Conservation (phyloP, 2,888 invertebrate genomes). For the Gymnosoma rotundatum region DNA sequence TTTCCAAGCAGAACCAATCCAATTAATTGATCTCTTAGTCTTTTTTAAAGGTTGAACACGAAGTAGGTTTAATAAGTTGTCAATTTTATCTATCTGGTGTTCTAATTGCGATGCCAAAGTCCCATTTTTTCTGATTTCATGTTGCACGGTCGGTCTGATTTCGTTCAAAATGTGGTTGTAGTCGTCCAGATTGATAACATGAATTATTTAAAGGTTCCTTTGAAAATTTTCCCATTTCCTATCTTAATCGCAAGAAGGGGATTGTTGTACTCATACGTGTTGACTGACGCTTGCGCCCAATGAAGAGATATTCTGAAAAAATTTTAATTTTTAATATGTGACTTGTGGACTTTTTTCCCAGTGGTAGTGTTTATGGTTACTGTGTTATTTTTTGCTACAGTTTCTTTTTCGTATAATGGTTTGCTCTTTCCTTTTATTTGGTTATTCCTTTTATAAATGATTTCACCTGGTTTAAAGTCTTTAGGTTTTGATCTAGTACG, state of each 20-base stretch:
- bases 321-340: slow-evolving; percentile 3
- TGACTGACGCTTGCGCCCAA: slow-evolving; percentile 30
- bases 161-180: slow-evolving; percentile 15
- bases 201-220: slow-evolving; percentile 16
- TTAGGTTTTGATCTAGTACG: too few species aligned
- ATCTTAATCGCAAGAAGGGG: slow-evolving; percentile 3
- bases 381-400: too few species aligned
- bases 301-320: slow-evolving; percentile 12
- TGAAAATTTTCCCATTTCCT: slow-evolving; percentile 23
- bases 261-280: slow-evolving; percentile 17
- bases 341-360: too few species aligned
- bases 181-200: slow-evolving; percentile 6
- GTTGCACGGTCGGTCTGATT: slow-evolving; percentile 4
- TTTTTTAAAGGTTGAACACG: slow-evolving; percentile 22
- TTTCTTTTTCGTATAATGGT: too few species aligned
- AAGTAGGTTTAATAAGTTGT: slow-evolving; percentile 44
- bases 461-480: too few species aligned
- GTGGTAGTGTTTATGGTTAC: too few species aligned
- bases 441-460: too few species aligned
- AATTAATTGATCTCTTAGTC: slow-evolving; percentile 47
- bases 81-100: slow-evolving; percentile 42
- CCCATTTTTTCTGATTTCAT: slow-evolving; percentile 16
- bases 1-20: slow-evolving; percentile 55
- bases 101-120: slow-evolving; percentile 16
- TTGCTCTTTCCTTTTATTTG: too few species aligned